A percentile compares a stretch with the other conserved stretches of the same genome.
phyloP scores from a whole-genome alignment of 2,113 vertebrate genomes.

The Channa maculata region DNA sequence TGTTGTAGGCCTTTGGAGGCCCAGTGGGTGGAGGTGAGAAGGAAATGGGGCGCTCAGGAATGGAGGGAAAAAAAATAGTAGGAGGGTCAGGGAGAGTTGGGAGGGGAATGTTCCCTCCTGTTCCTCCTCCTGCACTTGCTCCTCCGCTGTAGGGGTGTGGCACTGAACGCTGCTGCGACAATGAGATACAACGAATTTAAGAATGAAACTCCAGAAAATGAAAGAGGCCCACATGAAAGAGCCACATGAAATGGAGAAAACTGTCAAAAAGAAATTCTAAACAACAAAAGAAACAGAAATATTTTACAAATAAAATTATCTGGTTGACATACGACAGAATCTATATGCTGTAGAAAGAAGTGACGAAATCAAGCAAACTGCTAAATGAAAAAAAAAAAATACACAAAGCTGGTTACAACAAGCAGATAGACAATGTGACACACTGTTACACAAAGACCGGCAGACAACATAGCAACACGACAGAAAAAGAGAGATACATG shows the following conservation, averaged over 20 bases:
- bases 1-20: constrained; percentile 91
- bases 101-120: constrained; percentile 64
- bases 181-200: constrained; percentile 93
- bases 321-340: constrained; percentile 10
- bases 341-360: neutral
- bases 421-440: constrained; percentile 13
- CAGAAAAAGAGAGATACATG: constrained; percentile 15
- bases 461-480: constrained; percentile 25
- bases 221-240: constrained; percentile 60
- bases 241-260: constrained; percentile 52
- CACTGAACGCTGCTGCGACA: constrained; percentile 93
- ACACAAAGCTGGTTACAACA: constrained; percentile 24
- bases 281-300: constrained; percentile 22
- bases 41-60: constrained; percentile 94
- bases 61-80: constrained; percentile 90
- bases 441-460: neutral
- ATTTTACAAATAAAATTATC: constrained; percentile 27
- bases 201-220: constrained; percentile 70
- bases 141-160: constrained; percentile 85
- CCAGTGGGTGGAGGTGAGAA: constrained; percentile 95
- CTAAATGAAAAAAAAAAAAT: constrained; percentile 16
- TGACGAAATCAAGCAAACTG: constrained; percentile 13
- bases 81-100: constrained; percentile 90
- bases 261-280: neutral
- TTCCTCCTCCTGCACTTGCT: constrained; percentile 82